Evolutionary conservation across 2,797 vertebrate genomes (phyloP).

Genomic region (Nannoperca australis): DNA sequence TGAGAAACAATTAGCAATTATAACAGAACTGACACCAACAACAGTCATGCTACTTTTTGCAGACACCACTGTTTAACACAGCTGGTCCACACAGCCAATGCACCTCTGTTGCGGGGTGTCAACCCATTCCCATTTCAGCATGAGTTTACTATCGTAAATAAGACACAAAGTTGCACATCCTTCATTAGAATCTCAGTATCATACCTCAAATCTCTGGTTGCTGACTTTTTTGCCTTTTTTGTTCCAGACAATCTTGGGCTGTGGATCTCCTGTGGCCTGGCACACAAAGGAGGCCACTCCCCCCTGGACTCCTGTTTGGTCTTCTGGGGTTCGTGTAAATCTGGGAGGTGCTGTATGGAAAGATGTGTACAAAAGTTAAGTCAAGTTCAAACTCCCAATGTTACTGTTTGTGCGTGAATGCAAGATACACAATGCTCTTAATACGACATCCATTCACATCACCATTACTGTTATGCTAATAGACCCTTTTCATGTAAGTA

Average conservation of each 20-base stretch:
- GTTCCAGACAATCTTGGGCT: constrained; percentile 98
- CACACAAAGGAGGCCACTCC: constrained; percentile 98
- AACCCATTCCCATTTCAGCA: constrained; percentile 1
- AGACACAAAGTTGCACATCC: not conserved
- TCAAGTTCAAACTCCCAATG: not conserved
- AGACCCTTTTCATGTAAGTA: too few species aligned
- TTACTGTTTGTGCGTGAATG: not conserved
- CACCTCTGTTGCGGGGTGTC: constrained; percentile 1
- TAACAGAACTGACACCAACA: not conserved
- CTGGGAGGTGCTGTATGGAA: constrained; percentile 90
- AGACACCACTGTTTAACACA: constrained; percentile 14
- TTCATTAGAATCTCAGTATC: not conserved
- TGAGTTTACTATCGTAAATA: not conserved
- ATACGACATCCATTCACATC: not conserved
- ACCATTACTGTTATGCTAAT: not conserved
- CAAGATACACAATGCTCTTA: not conserved
- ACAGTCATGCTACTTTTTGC: constrained; percentile 15
- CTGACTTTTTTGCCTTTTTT: constrained; percentile 99
- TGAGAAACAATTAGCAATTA: not conserved
- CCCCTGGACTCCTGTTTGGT: constrained; percentile 97
- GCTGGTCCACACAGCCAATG: constrained; percentile 5
- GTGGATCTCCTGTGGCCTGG: constrained; percentile 95
- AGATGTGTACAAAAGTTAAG: constrained; percentile 31
- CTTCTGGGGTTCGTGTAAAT: constrained; percentile 94
- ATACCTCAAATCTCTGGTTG: constrained; percentile 99